Conservation (phyloP, 2,797 vertebrate genomes). For the Picus viridis region DNA sequence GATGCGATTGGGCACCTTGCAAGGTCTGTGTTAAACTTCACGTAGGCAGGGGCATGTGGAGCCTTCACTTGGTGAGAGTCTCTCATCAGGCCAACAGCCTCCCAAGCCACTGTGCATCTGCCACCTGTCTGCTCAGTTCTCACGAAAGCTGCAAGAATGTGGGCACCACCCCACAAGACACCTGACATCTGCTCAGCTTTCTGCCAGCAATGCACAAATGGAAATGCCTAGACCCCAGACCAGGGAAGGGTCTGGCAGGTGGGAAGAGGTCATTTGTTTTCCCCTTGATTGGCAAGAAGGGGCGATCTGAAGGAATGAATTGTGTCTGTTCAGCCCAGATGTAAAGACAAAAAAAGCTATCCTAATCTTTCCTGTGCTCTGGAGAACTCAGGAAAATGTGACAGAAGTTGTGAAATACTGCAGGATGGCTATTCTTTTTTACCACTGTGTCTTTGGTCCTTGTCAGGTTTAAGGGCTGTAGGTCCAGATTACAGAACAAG, state of each 20-base stretch:
- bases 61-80: accelerated
- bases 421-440: not conserved
- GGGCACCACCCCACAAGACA: not conserved
- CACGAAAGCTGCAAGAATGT: not conserved
- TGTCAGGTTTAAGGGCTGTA: not conserved
- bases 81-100: accelerated
- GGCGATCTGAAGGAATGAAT: not conserved
- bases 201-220: accelerated
- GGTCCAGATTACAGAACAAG: not conserved
- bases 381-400: not conserved
- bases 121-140: not conserved
- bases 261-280: not conserved
- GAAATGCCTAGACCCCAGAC: accelerated
- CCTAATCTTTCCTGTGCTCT: not conserved
- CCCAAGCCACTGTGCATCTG: not conserved
- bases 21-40: not conserved
- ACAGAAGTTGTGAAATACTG: not conserved
- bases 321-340: not conserved
- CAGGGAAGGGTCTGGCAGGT: not conserved
- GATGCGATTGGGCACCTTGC: not conserved
- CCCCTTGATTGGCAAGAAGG: not conserved
- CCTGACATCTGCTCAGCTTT: not conserved
- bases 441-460: not conserved
- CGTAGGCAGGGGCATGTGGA: not conserved
- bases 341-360: not conserved